These are phyloP conservation scores for Calidris pugnax DNA, from an alignment of 2,113 vertebrate genomes.

Conservation along the genomic window DNA sequence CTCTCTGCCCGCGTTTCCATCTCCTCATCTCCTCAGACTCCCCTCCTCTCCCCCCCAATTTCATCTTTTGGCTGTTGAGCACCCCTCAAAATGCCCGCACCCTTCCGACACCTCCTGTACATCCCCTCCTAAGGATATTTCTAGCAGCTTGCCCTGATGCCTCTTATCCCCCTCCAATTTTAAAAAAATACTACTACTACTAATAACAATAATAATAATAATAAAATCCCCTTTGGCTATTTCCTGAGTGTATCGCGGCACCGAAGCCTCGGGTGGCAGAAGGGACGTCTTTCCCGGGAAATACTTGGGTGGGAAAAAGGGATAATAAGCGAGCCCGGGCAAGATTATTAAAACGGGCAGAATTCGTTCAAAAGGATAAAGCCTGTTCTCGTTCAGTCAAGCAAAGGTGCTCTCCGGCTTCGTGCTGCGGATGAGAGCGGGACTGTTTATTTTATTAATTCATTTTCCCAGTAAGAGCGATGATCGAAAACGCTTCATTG, in stretches of 20 bases:
- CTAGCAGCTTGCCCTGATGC: neutral
- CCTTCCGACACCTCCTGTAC: neutral
- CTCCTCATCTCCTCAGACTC: neutral
- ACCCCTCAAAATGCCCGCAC: neutral
- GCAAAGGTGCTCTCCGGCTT: neutral
- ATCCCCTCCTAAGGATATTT: neutral
- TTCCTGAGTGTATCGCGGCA: neutral
- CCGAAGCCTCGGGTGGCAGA: neutral
- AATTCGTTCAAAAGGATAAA: neutral
- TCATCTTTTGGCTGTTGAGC: neutral
- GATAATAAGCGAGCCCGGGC: neutral
- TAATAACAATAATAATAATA: neutral
- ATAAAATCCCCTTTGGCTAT: neutral
- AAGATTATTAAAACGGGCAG: neutral
- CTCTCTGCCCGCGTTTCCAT: neutral
- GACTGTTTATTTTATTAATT: neutral
- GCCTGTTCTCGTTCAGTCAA: neutral
- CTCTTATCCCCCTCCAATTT: neutral
- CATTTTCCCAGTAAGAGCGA: neutral
- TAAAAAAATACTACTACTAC: too few species aligned
- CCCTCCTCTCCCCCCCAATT: neutral
- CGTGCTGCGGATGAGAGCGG: neutral
- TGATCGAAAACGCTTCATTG: neutral
- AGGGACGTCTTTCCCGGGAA: neutral
- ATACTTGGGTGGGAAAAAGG: neutral